Evolutionary conservation across 1,140 invertebrate genomes (phyloP), one percentile per base, ranked within the genome.

Genomic region (Magallana gigas): DNA sequence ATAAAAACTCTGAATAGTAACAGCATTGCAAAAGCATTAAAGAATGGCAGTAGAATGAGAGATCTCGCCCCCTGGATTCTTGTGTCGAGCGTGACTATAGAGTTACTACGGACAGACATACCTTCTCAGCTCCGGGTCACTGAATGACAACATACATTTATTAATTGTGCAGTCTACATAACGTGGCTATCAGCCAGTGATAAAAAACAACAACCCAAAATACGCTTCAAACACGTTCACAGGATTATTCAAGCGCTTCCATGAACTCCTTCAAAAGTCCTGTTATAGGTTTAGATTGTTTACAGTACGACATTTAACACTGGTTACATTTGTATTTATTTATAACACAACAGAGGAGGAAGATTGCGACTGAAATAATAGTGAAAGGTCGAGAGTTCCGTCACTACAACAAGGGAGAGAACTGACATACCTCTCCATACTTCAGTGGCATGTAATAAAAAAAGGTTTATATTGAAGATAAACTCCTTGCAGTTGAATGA

Each of bases 91-190:
- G 23, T 76, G 18, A 29, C 23, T 76, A 18, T 12, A 36, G 36
- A 71, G 64, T 76, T 12, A 76, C 68, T 76, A 76, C 23, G 23
- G 68, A 76, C 23, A 76, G 23, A 76, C 68, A 76, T 76, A 76
- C 68, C 68, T 76, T 76, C 68, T 23, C 68, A 76, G 68, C 68
- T 76, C 68, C 4, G 68, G 68, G 23, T 76, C 68, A 76, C 68
- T 76, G 23, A 76, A 76, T 76, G 9, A 76, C 68, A 76, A 76
- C 68, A 76, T 29, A 76, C 68, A 76, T 29, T 6, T 76, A 76
- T 76, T 23, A 76, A 76, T 76, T 64, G 60, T 64, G 18, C 60
- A 64, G 14, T 64, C 7, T 18, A 64, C 14, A n/a, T 7, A 64
- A 64, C 60, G 16, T 16, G 60, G 18, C 18, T 16, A 16, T 64